Evolutionary conservation across 2,797 vertebrate species (phyloP), one percentile per base, ranked within the genome.

Genomic region (Vultur gryphus): DNA sequence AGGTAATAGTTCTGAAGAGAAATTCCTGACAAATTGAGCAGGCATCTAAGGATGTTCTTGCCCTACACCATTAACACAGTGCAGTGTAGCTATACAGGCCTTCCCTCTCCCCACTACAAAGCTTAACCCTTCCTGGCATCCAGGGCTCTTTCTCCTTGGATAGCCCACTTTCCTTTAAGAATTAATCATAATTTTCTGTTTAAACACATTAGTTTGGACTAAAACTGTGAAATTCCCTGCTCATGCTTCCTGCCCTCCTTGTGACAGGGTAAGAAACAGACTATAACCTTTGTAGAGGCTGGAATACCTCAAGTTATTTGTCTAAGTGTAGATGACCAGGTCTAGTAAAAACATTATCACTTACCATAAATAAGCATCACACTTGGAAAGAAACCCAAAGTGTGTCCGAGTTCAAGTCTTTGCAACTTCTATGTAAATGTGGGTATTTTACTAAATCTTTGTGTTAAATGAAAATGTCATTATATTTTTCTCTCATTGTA

Each of bases 1-100:
- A 92, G 64, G 87, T 90, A 71, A 65, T 26, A 78, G 89, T 80
- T 94, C 67, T 84, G 81, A 91, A 87, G 75, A 95, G 77, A 90
- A 89, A 94, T 86, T 91, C 43, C 82, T 85, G 71, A 93, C 76
- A 91, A 92, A 91, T 78, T 93, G 95, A 94, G 78, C 55, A 87
- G 87, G n/a, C 51, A 81, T 73, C 89, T 80, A 62, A 82, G 71
- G 82, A 75, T 43, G 44, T 77, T 93, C 84, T 67, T 96, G 75
- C 71, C 37, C 64, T 61, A 25, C 65, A 61, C 67, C 33, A 35
- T 77, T 52, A 90, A 9, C 51, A 43, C 4, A 1, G 10, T 21
- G 54, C 41, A 14, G 31, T 35, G 66, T 77, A 72, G 59, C 28
- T 84, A 16, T 28, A n/a, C 44, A 83, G 57, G 16, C 35, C 39